phyloP scores from a whole-genome alignment of 2,113 vertebrate genomes.

The Nerophis ophidion region DNA sequence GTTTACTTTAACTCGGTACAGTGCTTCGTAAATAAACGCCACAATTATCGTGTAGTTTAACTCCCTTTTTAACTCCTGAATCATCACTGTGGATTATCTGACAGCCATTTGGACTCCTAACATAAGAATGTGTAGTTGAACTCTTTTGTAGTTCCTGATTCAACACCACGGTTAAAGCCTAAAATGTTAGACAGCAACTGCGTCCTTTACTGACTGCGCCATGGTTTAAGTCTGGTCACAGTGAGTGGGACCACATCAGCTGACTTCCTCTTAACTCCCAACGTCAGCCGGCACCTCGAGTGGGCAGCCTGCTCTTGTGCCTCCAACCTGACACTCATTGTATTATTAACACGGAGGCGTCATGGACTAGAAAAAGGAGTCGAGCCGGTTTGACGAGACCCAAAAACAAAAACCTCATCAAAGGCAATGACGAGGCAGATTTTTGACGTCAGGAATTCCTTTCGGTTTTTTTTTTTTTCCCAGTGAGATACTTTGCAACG shows the following conservation, averaged over 20 bases:
- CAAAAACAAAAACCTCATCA: neutral
- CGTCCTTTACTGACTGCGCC: no score
- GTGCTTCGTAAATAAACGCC: no score
- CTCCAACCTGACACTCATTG: slow-evolving; percentile 40
- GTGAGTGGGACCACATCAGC: neutral
- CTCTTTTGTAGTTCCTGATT: neutral
- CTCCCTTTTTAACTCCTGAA: no score
- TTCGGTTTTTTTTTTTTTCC: neutral
- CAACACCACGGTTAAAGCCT: neutral
- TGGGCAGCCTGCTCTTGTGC: slow-evolving; percentile 8
- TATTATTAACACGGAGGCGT: slow-evolving; percentile 47
- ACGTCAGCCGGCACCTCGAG: no score
- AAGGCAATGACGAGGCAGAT: slow-evolving; percentile 5
- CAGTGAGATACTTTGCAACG: neutral
- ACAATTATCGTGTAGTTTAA: no score
- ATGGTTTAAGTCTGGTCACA: neutral
- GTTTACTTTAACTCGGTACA: no score
- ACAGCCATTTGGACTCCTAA: neutral
- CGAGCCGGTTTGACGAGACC: slow-evolving; percentile 28
- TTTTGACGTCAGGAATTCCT: slow-evolving; percentile 11
- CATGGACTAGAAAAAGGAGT: slow-evolving; percentile 6
- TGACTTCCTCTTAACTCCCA: neutral
- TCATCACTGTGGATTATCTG: neutral
- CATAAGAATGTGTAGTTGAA: neutral
- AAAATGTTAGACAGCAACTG: no score